Base-by-base conservation (phyloP, 1,140 invertebrate species). In the Heliothis virescens region DNA sequence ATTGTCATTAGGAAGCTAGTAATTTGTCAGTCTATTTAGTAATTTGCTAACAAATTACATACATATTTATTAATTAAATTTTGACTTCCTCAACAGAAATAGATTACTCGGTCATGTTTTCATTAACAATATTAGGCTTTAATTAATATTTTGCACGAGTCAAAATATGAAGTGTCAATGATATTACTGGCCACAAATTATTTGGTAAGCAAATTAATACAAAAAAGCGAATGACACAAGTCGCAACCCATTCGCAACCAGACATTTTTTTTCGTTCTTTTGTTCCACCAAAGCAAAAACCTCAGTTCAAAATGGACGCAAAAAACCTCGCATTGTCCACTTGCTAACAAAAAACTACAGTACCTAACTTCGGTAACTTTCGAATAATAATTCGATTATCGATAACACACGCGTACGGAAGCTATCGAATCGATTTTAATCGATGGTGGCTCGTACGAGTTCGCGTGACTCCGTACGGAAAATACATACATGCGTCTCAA, bases 391-490 rank as follows among this genome's bases (percentile, higher is more conserved):
- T 89, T 87, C 60, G 62, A 74, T 74, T 74, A 62, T 26, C 60
- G 72, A 74, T 74, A 74, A 62, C 72, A 88, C 15, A 86, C 80
- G 82, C 79, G 83, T 86, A 86, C 85, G 89, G 89, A 90, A 90
- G 88, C 50, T 15, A 26, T 15, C 18, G 65, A 52, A 52, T 69
- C 47, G 78, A 52, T 62, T 62, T 29, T 73, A 63, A 48, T 79
- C 48, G 65, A 72, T 79, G 50, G 59, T 79, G 69, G 15, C 48
- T 62, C 10, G 77, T 15, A 16, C 48, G 69, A 60, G 34, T 57
- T 79, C 34, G 78, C 78, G 78, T 79, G 78, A 79, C 57, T 53
- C 29, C 15, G 21, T 11, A 29, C 67, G 41, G 63, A 71, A 67
- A 52, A 47, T 21, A 67, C n/a, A 47, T 21, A 67, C n/a, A n/a